Percentiles rank a stretch among this genome's conserved stretches.
phyloP scores from a whole-genome alignment of 2,797 vertebrate species.

The Neopelma chrysocephalum region DNA sequence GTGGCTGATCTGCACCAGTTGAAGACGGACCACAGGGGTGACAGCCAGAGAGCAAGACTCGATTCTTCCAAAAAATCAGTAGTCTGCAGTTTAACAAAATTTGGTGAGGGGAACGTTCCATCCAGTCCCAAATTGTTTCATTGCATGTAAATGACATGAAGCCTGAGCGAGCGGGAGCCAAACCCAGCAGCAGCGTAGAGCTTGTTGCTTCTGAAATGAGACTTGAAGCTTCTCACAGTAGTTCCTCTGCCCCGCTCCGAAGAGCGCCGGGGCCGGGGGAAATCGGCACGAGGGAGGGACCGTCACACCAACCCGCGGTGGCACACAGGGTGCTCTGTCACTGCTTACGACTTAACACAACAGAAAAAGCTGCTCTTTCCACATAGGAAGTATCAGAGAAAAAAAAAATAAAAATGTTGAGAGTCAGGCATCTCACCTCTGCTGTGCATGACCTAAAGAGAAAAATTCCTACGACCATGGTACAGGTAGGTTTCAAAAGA shows the following conservation, averaged over 20 bases:
- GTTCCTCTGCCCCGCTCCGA: background rate
- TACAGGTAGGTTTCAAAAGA: background rate
- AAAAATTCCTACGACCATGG: background rate
- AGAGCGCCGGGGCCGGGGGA: accelerated
- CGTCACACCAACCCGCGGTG: accelerated
- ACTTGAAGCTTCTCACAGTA: background rate
- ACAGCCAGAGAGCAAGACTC: background rate
- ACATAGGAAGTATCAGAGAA: background rate
- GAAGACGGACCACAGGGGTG: accelerated
- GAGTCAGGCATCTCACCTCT: background rate
- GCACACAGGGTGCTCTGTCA: background rate
- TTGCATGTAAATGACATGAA: background rate
- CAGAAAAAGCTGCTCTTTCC: background rate
- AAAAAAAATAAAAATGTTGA: background rate
- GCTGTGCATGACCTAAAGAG: background rate
- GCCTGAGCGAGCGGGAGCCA: background rate
- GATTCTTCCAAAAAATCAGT: background rate
- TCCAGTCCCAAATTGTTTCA: background rate
- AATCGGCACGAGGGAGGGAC: background rate
- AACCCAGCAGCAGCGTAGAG: accelerated
- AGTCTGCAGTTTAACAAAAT: background rate
- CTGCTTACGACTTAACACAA: background rate
- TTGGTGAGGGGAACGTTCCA: background rate
- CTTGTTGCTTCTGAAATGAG: background rate
- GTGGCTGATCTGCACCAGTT: background rate